phyloP scores from a whole-genome alignment of 2,797 vertebrate species.

The Propithecus perrieri region DNA sequence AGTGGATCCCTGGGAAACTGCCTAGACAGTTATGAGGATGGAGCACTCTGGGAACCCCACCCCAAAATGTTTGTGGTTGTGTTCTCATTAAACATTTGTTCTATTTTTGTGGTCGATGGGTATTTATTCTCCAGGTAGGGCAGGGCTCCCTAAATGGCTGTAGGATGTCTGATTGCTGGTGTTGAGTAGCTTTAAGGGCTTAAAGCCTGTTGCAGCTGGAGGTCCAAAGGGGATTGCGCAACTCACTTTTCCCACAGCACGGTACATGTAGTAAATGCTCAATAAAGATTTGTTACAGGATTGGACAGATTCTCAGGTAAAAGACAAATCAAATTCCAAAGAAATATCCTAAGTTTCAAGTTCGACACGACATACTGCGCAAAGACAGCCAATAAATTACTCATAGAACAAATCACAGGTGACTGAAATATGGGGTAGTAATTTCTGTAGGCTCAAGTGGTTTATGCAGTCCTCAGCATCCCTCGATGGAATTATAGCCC shows the following conservation, averaged over 20 bases:
- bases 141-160: background rate
- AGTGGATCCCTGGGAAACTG: background rate
- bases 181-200: background rate
- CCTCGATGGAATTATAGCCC: constrained; percentile 52
- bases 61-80: background rate
- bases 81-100: background rate
- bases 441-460: constrained; percentile 65
- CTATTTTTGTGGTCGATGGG: background rate
- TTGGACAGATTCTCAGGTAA: constrained; percentile 15
- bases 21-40: background rate
- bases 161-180: background rate
- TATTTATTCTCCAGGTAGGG: background rate
- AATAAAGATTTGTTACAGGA: constrained; percentile 30
- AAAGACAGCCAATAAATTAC: constrained; percentile 53
- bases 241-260: background rate
- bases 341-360: constrained; percentile 57
- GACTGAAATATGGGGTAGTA: constrained; percentile 59
- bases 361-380: constrained; percentile 2
- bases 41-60: background rate
- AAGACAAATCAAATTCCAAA: constrained; percentile 58
- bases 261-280: background rate
- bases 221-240: background rate
- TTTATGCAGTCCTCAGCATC: constrained; percentile 55
- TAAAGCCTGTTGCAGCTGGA: background rate
- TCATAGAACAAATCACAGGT: constrained; percentile 49